Percentiles rank a stretch among this genome's conserved stretches.
These are phyloP conservation scores for Rhogogaster chlorosoma DNA, from an alignment of 2,888 invertebrate species.

Conservation along the genomic window DNA sequence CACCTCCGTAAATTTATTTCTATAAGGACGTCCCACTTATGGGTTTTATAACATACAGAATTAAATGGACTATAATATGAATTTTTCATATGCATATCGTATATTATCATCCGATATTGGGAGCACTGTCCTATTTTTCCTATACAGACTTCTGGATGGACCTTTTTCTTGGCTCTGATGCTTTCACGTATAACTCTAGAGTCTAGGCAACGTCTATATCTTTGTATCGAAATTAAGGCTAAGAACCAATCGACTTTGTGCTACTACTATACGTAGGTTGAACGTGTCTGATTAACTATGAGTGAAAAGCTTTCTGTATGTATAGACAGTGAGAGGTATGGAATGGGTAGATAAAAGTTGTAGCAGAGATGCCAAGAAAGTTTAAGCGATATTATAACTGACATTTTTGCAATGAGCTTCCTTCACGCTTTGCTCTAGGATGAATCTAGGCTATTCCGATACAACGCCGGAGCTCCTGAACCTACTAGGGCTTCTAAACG, in stretches of 20 bases:
- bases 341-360: background rate
- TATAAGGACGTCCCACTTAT: too few species aligned
- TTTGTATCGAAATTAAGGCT: conserved; percentile 36
- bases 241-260: conserved; percentile 40
- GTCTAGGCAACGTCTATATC: background rate
- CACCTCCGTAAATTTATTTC: background rate
- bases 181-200: conserved; percentile 29
- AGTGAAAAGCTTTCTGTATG: background rate
- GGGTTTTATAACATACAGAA: too few species aligned
- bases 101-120: conserved; percentile 14
- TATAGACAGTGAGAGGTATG: background rate
- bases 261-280: background rate
- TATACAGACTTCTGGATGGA: background rate
- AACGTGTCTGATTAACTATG: conserved; percentile 29
- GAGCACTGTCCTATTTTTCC: conserved; percentile 39
- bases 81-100: background rate
- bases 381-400: conserved; percentile 34
- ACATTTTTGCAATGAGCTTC: conserved; percentile 39
- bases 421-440: conserved; percentile 17
- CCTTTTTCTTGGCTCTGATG: background rate
- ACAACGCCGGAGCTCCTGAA: conserved; percentile 64
- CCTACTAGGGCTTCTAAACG: conserved; percentile 71
- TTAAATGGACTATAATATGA: too few species aligned
- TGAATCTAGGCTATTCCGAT: conserved; percentile 73
- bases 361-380: conserved; percentile 27